Evolutionary conservation across 2,888 invertebrate species (phyloP), one percentile per base, ranked within the genome.

Genomic region (Eristalinus sepulchralis): DNA sequence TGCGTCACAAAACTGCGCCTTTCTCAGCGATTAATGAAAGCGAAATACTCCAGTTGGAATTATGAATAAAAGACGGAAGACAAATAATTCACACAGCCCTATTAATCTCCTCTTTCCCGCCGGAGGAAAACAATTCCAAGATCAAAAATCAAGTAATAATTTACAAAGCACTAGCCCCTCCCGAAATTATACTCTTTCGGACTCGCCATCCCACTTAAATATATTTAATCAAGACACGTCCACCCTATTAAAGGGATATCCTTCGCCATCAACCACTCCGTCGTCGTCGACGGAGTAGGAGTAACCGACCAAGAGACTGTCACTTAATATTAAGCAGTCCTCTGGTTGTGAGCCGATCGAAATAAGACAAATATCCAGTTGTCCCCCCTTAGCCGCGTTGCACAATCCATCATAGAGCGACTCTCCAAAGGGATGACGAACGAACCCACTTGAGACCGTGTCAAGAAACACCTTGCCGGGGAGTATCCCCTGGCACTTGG

Each of bases 211-310:
- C 66, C 39, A 27, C 66, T 36, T 17, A n/a, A n/a, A n/a, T n/a
- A 64, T 75, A 73, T 79, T 79, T 75, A 73, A 75, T 73, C 63
- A 78, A 83, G 73, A 64, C 73, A 73, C 60, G 83, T 83, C 68
- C 68, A 13, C 59, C 22, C 33, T 75, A 80, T 80, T 67, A 76
- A 80, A 72, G 67, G 67, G 72, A 83, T 39, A 83, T 62, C 60
- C 62, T n/a, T 55, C 17, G 63, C 27, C 76, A 76, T 22, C 20
- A 82, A 76, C 55, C 62, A 39, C 34, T 66, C 67, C 55, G 6
- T 34, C 39, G 6, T 34, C 39, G 27, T 27, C 2, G 47, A 17
- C 47, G 8, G 47, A 17, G 6, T 17, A 17, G n/a, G n/a, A n/a
- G 8, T 17, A 47, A 17, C 17, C 47, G 24, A 36, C 70, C 22